These are phyloP conservation scores for Meganola albula DNA, from an alignment of 2,888 invertebrate species.

Conservation along the genomic window DNA sequence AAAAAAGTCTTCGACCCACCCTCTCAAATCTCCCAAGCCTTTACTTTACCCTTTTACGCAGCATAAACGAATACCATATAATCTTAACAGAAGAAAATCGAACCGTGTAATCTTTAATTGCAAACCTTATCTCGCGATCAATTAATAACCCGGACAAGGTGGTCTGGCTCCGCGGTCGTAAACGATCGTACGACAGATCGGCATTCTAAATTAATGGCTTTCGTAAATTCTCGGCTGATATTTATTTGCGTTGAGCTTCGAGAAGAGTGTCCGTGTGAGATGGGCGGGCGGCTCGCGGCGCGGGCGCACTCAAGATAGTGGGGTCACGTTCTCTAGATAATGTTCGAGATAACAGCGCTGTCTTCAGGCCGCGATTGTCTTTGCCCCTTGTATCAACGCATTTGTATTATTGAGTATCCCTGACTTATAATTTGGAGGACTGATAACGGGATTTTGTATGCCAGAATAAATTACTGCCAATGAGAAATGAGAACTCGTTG, in stretches of 20 bases:
- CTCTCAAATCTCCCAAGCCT: too few relatives aligned
- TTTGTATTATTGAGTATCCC: constrained; percentile 20
- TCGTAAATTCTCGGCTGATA: constrained; percentile 37
- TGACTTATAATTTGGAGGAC: constrained; percentile 13
- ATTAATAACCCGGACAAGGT: constrained; percentile 69
- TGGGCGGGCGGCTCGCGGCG: constrained; percentile 59
- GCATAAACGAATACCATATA: constrained; percentile 18
- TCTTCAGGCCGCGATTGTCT: constrained; percentile 66
- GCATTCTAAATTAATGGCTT: constrained; percentile 66
- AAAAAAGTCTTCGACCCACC: too few relatives aligned
- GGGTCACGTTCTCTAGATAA: constrained; percentile 74
- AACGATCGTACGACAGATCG: constrained; percentile 64
- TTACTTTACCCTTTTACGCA: too few relatives aligned
- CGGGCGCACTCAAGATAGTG: constrained; percentile 50
- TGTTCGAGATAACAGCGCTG: constrained; percentile 53
- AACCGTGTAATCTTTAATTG: constrained; percentile 42
- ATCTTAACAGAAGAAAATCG: constrained; percentile 24
- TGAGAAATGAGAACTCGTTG: constrained; percentile 16
- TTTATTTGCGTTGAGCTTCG: constrained; percentile 46
- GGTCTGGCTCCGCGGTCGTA: constrained; percentile 53
- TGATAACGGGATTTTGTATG: constrained; percentile 17
- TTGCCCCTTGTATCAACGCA: constrained; percentile 33
- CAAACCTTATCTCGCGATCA: constrained; percentile 57
- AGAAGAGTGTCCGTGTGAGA: constrained; percentile 47
- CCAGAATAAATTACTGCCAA: constrained; percentile 11